Conservation (phyloP, 2,797 vertebrate species). For the Parauchenoglanis punctatus region DNA sequence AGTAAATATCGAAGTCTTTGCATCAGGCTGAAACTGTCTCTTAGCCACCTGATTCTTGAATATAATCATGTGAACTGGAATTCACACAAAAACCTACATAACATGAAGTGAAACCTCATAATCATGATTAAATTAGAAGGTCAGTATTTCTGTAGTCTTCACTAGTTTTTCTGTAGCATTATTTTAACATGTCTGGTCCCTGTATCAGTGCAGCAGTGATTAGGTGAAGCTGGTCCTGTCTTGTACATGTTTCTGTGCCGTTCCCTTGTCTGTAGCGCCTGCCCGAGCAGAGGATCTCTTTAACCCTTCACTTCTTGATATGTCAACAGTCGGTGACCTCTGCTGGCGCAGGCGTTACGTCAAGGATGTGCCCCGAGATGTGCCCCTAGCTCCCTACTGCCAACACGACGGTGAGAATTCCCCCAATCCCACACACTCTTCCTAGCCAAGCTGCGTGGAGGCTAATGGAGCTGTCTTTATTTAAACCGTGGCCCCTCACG, state of each 20-base stretch:
- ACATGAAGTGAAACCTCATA: not conserved
- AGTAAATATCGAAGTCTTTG: not conserved
- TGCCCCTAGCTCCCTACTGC: constrained; percentile 66
- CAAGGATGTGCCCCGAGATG: constrained; percentile 66
- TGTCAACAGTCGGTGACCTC: constrained; percentile 69
- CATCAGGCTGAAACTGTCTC: not conserved
- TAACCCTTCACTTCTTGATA: constrained; percentile 68
- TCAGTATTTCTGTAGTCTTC: not conserved
- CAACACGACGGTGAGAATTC: constrained; percentile 63
- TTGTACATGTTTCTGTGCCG: constrained; percentile 40
- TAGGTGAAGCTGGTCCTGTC: not conserved
- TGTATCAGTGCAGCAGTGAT: not conserved
- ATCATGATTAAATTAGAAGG: not conserved
- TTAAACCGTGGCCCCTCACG: constrained; percentile 63
- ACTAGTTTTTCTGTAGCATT: not conserved
- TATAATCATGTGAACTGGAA: not conserved
- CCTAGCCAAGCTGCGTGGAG: constrained; percentile 35
- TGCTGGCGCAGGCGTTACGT: constrained; percentile 69
- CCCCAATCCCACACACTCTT: constrained; percentile 35
- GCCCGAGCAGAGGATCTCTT: constrained; percentile 66
- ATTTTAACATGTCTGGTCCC: no score
- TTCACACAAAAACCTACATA: no score
- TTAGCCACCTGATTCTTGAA: not conserved
- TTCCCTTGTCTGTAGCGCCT: constrained; percentile 64
- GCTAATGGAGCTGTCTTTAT: constrained; percentile 61